Base-by-base conservation (phyloP, 2,888 invertebrate species). In the Lampropteryx suffumata region DNA sequence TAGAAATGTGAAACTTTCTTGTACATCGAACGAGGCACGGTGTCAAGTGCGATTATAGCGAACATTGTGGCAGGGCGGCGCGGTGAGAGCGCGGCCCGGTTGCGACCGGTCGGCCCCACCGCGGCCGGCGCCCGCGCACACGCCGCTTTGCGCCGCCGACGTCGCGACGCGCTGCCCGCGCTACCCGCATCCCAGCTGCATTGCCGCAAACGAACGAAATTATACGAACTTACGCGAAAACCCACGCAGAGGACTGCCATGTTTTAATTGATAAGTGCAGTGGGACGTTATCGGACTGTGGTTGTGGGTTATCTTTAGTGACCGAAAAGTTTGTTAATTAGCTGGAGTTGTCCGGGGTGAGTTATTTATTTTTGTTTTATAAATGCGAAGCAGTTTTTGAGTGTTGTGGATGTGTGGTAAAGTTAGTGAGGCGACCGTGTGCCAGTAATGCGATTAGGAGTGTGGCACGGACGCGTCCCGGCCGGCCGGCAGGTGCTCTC, bases 91-190 rank as follows among this genome's bases (percentile, higher is more conserved):
- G 83, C 82, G 87, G 81, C 87, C 89, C 84, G 84, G 79, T 86
- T 87, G 87, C 84, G 88, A 87, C 88, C 89, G 88, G 88, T 86
- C 87, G 86, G 81, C 85, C 84, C 88, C 87, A 78, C 87, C 79
- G 82, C 76, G 59, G 55, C 78, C 65, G 67, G 70, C 78, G 80
- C 76, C 71, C 70, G 81, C 82, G 82, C 83, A 79, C 76, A 82
- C 69, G 79, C 81, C 80, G 85, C 82, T 79, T 75, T 77, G 86
- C 77, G 81, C 81, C 87, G 86, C 69, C 84, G 81, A 82, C 86
- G 87, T 84, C 86, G 87, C 88, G 87, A 86, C 87, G 87, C 86
- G 78, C 78, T 80, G 74, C 82, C 81, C 83, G 77, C 70, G 77
- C 51, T 42, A 42, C 78, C 67, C 61, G 63, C 61, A 63, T 62